These are phyloP conservation scores for Girardinus metallicus DNA, from an alignment of 2,797 vertebrate genomes.

Conservation along the genomic window DNA sequence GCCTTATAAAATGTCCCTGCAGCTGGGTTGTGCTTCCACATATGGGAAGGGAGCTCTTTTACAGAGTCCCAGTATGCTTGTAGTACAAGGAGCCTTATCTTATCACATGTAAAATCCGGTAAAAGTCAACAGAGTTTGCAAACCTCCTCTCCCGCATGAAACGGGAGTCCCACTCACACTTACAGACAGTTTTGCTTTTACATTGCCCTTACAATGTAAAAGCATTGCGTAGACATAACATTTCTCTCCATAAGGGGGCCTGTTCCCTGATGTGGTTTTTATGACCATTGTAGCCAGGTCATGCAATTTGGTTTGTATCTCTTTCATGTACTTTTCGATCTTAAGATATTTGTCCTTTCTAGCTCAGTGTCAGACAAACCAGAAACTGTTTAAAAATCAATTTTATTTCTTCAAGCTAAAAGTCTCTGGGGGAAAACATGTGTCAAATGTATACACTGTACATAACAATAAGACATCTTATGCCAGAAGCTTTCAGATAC, in stretches of 20 bases:
- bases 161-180: slow-evolving; percentile 4
- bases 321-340: neutral
- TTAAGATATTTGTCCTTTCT: neutral
- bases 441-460: neutral
- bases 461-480: neutral
- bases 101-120: slow-evolving; percentile 32
- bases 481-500: neutral
- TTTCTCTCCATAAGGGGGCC: slow-evolving; percentile 5
- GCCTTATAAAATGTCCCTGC: slow-evolving; percentile 63
- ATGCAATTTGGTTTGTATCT: slow-evolving; percentile 30
- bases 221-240: slow-evolving; percentile 7
- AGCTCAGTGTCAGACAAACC: neutral
- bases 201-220: slow-evolving; percentile 11
- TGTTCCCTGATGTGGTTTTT: slow-evolving; percentile 38
- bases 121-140: slow-evolving; percentile 40
- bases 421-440: neutral
- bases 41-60: slow-evolving; percentile 48
- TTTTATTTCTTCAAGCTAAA: neutral
- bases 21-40: slow-evolving; percentile 55
- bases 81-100: slow-evolving; percentile 34
- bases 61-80: slow-evolving; percentile 56
- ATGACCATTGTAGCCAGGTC: slow-evolving; percentile 38
- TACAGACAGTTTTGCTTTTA: slow-evolving; percentile 23
- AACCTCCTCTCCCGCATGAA: slow-evolving; percentile 19
- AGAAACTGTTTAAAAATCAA: neutral